A percentile compares a stretch with the other conserved stretches of the same genome.
phyloP scores from a whole-genome alignment of 2,113 vertebrate genomes.

The Notarius lentiginosus region DNA sequence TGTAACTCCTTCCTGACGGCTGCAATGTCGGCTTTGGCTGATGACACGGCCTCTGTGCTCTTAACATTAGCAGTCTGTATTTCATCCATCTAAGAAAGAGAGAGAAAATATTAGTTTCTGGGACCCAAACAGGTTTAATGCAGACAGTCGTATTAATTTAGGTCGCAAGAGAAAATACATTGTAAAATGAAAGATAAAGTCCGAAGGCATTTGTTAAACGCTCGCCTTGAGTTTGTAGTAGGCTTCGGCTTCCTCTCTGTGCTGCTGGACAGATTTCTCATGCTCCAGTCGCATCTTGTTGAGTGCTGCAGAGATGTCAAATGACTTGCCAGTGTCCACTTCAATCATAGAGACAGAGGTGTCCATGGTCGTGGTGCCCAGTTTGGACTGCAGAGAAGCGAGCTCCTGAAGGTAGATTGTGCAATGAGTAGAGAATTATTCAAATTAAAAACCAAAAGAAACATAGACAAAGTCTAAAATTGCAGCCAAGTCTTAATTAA shows the following conservation, averaged over 20 bases:
- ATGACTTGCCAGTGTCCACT: conserved; percentile 65
- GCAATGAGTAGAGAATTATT: not conserved
- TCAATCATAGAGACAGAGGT: conserved; percentile 67
- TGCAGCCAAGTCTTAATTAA: not conserved
- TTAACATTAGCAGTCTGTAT: conserved; percentile 59
- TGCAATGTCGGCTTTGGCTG: conserved; percentile 56
- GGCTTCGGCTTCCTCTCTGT: conserved; percentile 66
- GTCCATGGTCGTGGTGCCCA: conserved; percentile 58
- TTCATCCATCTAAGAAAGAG: conserved; percentile 61
- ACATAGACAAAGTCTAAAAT: not conserved
- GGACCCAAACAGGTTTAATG: not conserved
- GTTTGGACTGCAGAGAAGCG: conserved; percentile 58
- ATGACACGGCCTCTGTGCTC: conserved; percentile 60
- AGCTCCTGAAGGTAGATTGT: conserved; percentile 56
- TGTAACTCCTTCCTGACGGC: conserved; percentile 63
- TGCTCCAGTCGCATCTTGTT: conserved; percentile 63
- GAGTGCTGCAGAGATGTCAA: conserved; percentile 63
- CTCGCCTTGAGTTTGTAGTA: conserved; percentile 66
- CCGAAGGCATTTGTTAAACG: not conserved
- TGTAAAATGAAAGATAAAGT: not conserved
- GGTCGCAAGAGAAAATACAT: not conserved
- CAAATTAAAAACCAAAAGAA: not conserved
- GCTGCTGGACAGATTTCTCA: conserved; percentile 62
- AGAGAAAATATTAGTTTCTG: not conserved
- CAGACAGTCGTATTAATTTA: no score